Evolutionary conservation across 2,888 invertebrate genomes (phyloP).

Genomic region (Luperina nickerlii): DNA sequence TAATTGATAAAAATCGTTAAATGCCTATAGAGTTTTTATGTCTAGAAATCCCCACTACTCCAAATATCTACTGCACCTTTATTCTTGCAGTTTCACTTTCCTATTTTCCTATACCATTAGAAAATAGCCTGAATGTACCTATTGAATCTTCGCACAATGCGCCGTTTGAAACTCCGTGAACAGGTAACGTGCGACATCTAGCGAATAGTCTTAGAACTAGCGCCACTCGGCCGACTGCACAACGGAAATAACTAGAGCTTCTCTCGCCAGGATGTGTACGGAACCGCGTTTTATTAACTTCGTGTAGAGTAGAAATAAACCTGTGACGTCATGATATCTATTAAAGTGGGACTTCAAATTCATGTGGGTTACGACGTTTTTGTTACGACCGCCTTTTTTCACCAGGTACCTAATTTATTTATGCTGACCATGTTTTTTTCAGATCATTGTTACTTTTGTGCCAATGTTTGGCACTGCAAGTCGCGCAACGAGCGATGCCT

Average conservation of each 20-base stretch:
- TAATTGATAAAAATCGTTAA: background rate
- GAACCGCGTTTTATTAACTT: slow-evolving; percentile 41
- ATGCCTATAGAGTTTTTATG: background rate
- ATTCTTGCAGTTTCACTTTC: background rate
- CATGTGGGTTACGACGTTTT: background rate
- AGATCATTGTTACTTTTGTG: background rate
- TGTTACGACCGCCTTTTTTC: background rate
- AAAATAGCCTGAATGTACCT: slow-evolving; percentile 11
- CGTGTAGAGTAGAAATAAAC: slow-evolving; percentile 37
- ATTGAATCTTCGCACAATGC: slow-evolving; percentile 10
- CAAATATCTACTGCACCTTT: background rate
- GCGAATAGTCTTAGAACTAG: slow-evolving; percentile 47
- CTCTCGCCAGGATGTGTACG: slow-evolving; percentile 55
- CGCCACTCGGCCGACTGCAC: slow-evolving; percentile 11
- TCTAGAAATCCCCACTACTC: background rate
- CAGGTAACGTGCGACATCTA: slow-evolving; percentile 58
- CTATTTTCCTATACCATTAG: background rate
- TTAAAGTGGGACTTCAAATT: slow-evolving; percentile 5
- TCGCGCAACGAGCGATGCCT: too few relatives aligned
- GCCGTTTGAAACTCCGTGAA: slow-evolving; percentile 3
- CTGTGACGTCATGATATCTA: background rate
- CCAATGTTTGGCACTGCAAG: background rate
- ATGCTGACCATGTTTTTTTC: background rate
- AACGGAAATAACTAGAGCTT: slow-evolving; percentile 60
- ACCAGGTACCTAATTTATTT: background rate